A percentile compares a stretch with the other conserved stretches of the same genome.
phyloP scores from a whole-genome alignment of 1,140 invertebrate species.

The Heliothis virescens region DNA sequence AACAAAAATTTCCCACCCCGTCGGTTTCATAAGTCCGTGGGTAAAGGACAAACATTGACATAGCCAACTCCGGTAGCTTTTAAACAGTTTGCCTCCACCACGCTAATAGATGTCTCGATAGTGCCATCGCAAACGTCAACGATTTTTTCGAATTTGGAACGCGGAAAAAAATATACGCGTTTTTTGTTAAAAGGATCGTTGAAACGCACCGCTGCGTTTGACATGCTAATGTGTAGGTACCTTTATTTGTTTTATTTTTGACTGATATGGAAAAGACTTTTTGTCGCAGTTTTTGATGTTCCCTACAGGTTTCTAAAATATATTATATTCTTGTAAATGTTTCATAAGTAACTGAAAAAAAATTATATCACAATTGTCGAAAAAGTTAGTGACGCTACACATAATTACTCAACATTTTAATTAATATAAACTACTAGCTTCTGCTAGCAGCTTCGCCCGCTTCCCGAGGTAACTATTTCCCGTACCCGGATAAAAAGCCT shows the following conservation, averaged over 20 bases:
- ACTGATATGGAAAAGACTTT: background rate
- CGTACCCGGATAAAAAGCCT: too few species aligned
- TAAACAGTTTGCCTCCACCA: slow-evolving; percentile 71
- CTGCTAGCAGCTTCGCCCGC: too few species aligned
- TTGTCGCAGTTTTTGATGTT: background rate
- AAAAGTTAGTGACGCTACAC: background rate
- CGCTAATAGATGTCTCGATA: slow-evolving; percentile 77
- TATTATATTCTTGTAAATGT: too few species aligned
- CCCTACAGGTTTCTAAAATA: too few species aligned
- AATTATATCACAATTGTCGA: background rate
- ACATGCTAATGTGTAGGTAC: slow-evolving; percentile 21
- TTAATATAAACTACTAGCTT: too few species aligned
- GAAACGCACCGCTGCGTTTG: slow-evolving; percentile 27
- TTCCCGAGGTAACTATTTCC: too few species aligned
- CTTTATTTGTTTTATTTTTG: slow-evolving; percentile 32
- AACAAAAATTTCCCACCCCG: slow-evolving; percentile 48
- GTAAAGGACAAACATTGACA: slow-evolving; percentile 72
- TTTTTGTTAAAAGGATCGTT: slow-evolving; percentile 45
- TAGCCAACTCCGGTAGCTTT: slow-evolving; percentile 81
- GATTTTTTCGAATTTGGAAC: slow-evolving; percentile 55
- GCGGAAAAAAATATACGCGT: slow-evolving; percentile 42
- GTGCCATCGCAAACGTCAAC: slow-evolving; percentile 47
- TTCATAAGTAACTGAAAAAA: too few species aligned
- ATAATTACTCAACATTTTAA: background rate
- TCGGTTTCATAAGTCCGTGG: slow-evolving; percentile 52